Conservation (phyloP, 53 echinoderm and acorn worm genomes). For the Crossaster papposus region DNA sequence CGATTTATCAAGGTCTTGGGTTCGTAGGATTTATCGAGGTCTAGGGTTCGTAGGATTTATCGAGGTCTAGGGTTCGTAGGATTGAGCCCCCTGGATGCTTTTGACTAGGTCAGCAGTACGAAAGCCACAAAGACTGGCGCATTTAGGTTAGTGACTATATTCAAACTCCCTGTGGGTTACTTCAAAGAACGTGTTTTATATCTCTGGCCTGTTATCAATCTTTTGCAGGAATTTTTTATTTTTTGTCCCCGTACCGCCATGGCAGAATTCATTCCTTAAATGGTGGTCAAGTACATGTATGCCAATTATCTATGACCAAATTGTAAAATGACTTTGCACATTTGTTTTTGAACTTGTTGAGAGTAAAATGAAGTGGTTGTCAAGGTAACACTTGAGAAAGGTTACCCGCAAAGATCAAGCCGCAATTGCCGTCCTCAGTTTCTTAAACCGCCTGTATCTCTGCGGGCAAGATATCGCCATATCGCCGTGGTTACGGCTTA, state of each 20-base stretch:
- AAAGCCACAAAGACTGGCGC: conserved; percentile 44
- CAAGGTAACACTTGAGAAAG: conserved; percentile 5
- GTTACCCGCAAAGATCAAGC: conserved; percentile 18
- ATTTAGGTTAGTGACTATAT: conserved; percentile 33
- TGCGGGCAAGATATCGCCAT: background rate
- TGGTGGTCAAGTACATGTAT: background rate
- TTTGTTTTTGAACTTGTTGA: background rate
- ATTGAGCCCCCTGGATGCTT: background rate
- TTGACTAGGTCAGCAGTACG: background rate
- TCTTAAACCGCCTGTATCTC: background rate
- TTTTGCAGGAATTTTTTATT: conserved; percentile 1
- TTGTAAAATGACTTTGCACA: background rate
- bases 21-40: conserved; percentile 62
- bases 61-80: conserved; percentile 44
- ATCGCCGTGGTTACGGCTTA: background rate
- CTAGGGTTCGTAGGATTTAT: conserved; percentile 50
- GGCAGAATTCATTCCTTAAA: background rate
- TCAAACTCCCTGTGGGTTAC: conserved; percentile 45
- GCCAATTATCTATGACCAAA: background rate
- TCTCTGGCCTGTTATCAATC: conserved; percentile 14
- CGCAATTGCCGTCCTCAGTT: conserved; percentile 8
- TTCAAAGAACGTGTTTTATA: background rate
- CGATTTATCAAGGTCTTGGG: conserved; percentile 59
- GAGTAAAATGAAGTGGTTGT: conserved; percentile 22
- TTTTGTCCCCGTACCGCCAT: background rate